phyloP scores from a whole-genome alignment of 2,797 vertebrate genomes.

The Odontamblyopus rebecca region DNA sequence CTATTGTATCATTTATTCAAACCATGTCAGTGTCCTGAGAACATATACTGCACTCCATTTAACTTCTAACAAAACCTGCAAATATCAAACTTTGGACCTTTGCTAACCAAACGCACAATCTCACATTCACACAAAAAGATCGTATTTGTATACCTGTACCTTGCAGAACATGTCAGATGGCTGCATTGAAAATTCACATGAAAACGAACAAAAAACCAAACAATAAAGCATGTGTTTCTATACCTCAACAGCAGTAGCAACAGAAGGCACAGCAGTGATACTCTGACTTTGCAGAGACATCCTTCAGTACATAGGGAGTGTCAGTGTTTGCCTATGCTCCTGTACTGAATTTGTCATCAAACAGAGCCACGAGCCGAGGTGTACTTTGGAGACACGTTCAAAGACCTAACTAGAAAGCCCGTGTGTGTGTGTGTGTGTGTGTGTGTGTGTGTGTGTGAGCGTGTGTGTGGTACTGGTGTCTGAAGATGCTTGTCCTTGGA shows the following conservation, averaged over 20 bases:
- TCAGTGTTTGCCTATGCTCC: constrained; percentile 41
- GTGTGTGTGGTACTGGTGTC: constrained; percentile 20
- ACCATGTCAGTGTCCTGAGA: not conserved
- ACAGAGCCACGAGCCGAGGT: constrained; percentile 42
- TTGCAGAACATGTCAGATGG: constrained; percentile 1
- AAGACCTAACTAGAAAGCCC: constrained; percentile 40
- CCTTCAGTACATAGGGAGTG: constrained; percentile 17
- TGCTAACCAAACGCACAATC: constrained; percentile 3
- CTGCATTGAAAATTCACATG: constrained; percentile 21
- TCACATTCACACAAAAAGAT: not conserved
- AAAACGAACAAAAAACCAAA: constrained; percentile 18
- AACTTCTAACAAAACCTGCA: not conserved
- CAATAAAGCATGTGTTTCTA: constrained; percentile 9
- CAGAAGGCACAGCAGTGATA: constrained; percentile 12
- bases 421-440: constrained; percentile 11
- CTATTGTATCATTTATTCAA: not conserved
- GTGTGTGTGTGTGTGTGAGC: constrained; percentile 13
- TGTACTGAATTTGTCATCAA: constrained; percentile 55
- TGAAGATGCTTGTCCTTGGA: constrained; percentile 69
- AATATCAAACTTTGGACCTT: not conserved
- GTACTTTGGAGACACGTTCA: constrained; percentile 57
- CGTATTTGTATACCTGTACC: not conserved
- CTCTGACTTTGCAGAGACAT: constrained; percentile 30
- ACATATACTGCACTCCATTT: not conserved
- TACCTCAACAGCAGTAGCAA: not conserved